Conservation (phyloP, 2,888 invertebrate genomes). For the Erebia ligea region DNA sequence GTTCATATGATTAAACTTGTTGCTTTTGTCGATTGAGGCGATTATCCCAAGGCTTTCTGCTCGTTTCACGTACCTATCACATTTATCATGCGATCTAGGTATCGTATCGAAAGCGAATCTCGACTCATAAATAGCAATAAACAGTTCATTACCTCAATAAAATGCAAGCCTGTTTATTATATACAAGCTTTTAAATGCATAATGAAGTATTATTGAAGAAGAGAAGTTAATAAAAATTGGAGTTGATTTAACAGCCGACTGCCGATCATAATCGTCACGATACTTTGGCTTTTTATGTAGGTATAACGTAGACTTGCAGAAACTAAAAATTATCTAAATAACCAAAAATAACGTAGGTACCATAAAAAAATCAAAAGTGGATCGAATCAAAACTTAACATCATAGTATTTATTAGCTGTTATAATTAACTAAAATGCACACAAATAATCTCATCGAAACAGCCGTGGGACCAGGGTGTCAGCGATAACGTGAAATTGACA, state of each 20-base stretch:
- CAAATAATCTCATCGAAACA: slow-evolving; percentile 53
- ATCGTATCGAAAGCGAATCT: slow-evolving; percentile 54
- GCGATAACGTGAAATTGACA: slow-evolving; percentile 73
- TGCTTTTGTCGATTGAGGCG: slow-evolving; percentile 17
- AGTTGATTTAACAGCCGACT: background rate
- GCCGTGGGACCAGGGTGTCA: slow-evolving; percentile 56
- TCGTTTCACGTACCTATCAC: slow-evolving; percentile 45
- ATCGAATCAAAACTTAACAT: slow-evolving; percentile 20
- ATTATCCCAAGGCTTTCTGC: slow-evolving; percentile 65
- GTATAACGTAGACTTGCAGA: no score
- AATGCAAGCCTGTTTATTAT: slow-evolving; percentile 17
- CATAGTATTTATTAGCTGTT: background rate
- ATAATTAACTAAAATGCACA: slow-evolving; percentile 40
- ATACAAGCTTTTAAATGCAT: slow-evolving; percentile 12
- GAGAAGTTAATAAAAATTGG: background rate
- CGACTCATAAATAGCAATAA: slow-evolving; percentile 18
- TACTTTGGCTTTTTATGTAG: no score
- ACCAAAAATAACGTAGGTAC: no score
- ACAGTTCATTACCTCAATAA: slow-evolving; percentile 22
- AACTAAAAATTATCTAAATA: no score
- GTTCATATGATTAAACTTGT: background rate
- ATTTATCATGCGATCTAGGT: slow-evolving; percentile 51
- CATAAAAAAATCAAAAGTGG: slow-evolving; percentile 1
- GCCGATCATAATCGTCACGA: background rate
- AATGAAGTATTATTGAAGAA: slow-evolving; percentile 4